These are phyloP conservation scores for Selenia dentaria DNA, from an alignment of 2,888 invertebrate species.

Conservation along the genomic window DNA sequence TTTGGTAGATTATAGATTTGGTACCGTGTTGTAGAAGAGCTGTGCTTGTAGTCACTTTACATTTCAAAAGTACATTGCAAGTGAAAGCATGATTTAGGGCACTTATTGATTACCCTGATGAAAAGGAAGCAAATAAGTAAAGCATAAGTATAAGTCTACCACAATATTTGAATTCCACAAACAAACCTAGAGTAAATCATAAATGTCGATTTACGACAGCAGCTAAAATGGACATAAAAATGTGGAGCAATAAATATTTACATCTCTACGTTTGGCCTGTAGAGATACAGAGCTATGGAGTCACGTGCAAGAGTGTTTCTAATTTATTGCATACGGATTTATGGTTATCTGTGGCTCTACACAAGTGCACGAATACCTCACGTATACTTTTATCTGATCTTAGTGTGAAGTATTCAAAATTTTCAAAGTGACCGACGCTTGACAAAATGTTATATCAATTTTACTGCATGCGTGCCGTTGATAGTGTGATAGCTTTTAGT, in stretches of 20 bases:
- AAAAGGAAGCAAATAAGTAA: no score
- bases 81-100: no score
- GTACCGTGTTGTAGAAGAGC: no score
- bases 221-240: conserved; percentile 54
- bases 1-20: no score
- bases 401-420: conserved; percentile 17
- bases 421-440: conserved; percentile 25
- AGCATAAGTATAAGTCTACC: no score
- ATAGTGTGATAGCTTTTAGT: not conserved
- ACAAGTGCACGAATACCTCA: conserved; percentile 53
- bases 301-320: conserved; percentile 40
- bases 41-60: no score
- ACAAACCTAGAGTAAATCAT: conserved; percentile 39
- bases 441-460: conserved; percentile 18
- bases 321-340: conserved; percentile 71
- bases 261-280: conserved; percentile 49
- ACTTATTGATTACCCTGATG: no score
- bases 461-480: conserved; percentile 13
- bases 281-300: conserved; percentile 30
- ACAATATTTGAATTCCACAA: conserved; percentile 23
- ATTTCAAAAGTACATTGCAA: no score
- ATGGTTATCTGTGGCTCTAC: conserved; percentile 68
- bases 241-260: conserved; percentile 65
- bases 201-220: conserved; percentile 42
- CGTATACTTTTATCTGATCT: conserved; percentile 46